Base-by-base conservation (phyloP, 2,113 vertebrate species). In the Solea solea region DNA sequence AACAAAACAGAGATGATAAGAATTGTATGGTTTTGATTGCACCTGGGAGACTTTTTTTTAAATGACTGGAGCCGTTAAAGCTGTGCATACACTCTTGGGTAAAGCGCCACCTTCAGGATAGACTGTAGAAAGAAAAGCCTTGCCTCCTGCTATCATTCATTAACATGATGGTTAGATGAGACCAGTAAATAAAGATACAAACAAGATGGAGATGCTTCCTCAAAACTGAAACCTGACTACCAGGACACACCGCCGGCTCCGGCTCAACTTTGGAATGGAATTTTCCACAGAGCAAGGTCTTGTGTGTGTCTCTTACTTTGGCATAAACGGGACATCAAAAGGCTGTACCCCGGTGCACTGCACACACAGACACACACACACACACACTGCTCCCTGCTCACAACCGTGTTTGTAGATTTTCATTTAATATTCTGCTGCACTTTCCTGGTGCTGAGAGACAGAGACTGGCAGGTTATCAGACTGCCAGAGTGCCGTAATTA, bases 401-500 rank as follows among this genome's bases (percentile, higher is more conserved):
- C 54, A 27, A 12, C 62, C 41, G n/a, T 59, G 66, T 87, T 73
- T 82, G 81, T 84, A 54, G 62, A 90, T 73, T 71, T 72, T 56
- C 63, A 74, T 90, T 82, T 85, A 88, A 89, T 90, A 87, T 90
- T 78, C 82, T 70, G 25, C 74, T 73, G 75, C 85, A 80, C 82
- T 84, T 83, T 87, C 62, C 78, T 25, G 14, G 57, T 64, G 88
- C 78, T 84, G 89, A 91, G 82, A 83, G 88, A 90, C 74, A 55
- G 87, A 86, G 87, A 86, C 74, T 84, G 86, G 81, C 86, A 81
- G 86, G 84, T 91, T 91, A 91, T 92, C 83, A 87, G 85, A 88
- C 88, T 64, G 84, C 77, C 77, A 74, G 81, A 74, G 89, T 74
- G 54, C 79, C 69, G 56, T 90, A 90, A 91, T 90, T 91, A 92